Base-by-base conservation (phyloP, 2,113 vertebrate species). In the Tupaia tana region DNA sequence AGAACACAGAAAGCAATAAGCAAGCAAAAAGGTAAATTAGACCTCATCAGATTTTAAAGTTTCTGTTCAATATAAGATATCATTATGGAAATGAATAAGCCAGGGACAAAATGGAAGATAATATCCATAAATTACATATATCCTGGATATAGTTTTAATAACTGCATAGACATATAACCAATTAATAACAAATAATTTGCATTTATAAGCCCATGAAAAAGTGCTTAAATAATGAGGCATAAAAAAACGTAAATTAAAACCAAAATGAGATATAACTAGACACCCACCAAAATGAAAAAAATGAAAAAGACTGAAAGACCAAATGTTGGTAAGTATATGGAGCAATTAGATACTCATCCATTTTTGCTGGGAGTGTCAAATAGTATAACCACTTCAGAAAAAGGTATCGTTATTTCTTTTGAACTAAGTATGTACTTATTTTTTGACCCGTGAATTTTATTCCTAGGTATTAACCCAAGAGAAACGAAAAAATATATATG, bases 141-240 rank as follows among this genome's bases (percentile, higher is more conserved):
- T 66, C n/a, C 16, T 15, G 7, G 34, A 31, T 74, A 90, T 12
- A 80, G 18, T 86, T 71, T 86, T 16, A 80, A 61, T 18, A 64
- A 73, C 18, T 64, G 58, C n/a, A 82, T 6, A 58, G 56, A 93
- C 52, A 77, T n/a, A 61, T 3, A 84, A 66, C 24, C 43, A 52
- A 7, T 85, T 66, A 66, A 19, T 25, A 78, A 64, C 1, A 86
- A 91, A 73, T 8, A 9, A 58, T 80, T 67, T 91, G 20, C 81
- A 86, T 67, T 95, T 52, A 67, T 67, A 67, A 86, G 11, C 20
- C 59, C 20, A 73, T 27, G 15, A 81, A 95, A 91, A 85, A 81
- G 18, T 81, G n/a, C 93, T 74, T 86, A 95, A 63, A 78, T 67
- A 12, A 73, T 63, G n/a, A 86, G 24, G 12, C 15, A 86, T 86